A percentile compares a stretch with the other conserved stretches of the same genome.
Evolutionary conservation across 2,113 vertebrate genomes (phyloP).

Genomic region (Dromas ardeola): DNA sequence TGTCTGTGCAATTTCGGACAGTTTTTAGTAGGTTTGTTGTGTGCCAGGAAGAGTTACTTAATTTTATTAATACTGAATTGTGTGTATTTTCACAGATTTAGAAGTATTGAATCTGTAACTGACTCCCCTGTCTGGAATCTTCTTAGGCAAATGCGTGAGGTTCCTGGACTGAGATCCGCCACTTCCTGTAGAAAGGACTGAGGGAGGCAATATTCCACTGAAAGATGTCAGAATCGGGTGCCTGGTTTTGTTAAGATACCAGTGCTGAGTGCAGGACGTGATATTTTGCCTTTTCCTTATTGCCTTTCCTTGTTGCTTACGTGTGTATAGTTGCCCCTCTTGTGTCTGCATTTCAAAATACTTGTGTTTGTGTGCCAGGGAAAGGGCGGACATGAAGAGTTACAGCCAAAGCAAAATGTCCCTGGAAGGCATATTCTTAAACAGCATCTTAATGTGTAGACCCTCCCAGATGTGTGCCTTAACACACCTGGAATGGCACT

Average conservation of each 20-base stretch:
- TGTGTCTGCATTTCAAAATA: neutral
- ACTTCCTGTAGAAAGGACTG: neutral
- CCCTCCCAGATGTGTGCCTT: neutral
- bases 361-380: neutral
- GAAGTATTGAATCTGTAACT: neutral
- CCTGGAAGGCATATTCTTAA: neutral
- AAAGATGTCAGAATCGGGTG: neutral
- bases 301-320: neutral
- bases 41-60: neutral
- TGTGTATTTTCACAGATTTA: neutral
- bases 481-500: neutral
- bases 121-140: neutral
- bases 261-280: neutral
- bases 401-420: neutral
- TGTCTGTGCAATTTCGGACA: neutral
- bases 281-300: neutral
- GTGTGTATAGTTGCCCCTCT: neutral
- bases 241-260: neutral
- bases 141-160: fast-evolving
- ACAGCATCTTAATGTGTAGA: neutral
- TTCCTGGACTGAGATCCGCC: neutral
- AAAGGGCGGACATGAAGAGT: neutral
- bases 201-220: neutral
- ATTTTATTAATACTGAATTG: neutral
- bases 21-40: neutral